These are phyloP conservation scores for Strix aluco DNA, from an alignment of 2,113 vertebrate species.

Conservation along the genomic window DNA sequence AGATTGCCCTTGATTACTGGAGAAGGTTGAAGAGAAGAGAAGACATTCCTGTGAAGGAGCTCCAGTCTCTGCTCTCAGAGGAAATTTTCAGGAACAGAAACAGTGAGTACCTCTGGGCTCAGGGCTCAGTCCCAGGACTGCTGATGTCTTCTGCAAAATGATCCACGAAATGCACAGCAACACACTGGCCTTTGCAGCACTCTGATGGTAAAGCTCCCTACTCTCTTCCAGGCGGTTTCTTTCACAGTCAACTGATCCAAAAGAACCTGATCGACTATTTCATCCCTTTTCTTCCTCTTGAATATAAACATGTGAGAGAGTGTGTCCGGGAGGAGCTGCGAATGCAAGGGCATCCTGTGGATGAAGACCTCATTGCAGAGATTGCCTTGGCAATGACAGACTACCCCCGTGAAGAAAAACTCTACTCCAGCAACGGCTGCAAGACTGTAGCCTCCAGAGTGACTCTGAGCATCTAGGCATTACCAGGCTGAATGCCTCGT, in stretches of 20 bases:
- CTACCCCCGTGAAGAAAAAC: slow-evolving; percentile 80
- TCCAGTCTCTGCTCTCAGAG: slow-evolving; percentile 76
- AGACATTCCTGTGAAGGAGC: slow-evolving; percentile 79
- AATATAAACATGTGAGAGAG: slow-evolving; percentile 80
- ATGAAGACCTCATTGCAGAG: slow-evolving; percentile 53
- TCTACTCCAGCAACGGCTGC: slow-evolving; percentile 89
- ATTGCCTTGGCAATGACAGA: slow-evolving; percentile 80
- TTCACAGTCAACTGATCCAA: slow-evolving; percentile 84
- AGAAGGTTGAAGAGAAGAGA: slow-evolving; percentile 65
- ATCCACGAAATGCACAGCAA: not conserved
- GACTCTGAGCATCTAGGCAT: not conserved
- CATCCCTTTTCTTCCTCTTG: slow-evolving; percentile 87
- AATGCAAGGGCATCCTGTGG: not conserved
- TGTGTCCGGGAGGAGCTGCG: slow-evolving; percentile 80
- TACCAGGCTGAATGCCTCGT: accelerated
- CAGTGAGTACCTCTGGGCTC: slow-evolving; percentile 74
- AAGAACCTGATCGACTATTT: slow-evolving; percentile 89
- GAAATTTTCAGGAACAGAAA: slow-evolving; percentile 84
- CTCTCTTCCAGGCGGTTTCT: slow-evolving; percentile 81
- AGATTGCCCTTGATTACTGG: slow-evolving; percentile 74
- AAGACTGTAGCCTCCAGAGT: slow-evolving; percentile 75
- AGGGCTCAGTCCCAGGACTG: not conserved
- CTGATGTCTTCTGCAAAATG: not conserved
- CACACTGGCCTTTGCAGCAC: not conserved
- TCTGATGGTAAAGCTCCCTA: not conserved